Percentiles rank a stretch among this genome's conserved stretches.
Evolutionary conservation across 2,113 vertebrate genomes (phyloP).

Genomic region (Trachemys scripta): DNA sequence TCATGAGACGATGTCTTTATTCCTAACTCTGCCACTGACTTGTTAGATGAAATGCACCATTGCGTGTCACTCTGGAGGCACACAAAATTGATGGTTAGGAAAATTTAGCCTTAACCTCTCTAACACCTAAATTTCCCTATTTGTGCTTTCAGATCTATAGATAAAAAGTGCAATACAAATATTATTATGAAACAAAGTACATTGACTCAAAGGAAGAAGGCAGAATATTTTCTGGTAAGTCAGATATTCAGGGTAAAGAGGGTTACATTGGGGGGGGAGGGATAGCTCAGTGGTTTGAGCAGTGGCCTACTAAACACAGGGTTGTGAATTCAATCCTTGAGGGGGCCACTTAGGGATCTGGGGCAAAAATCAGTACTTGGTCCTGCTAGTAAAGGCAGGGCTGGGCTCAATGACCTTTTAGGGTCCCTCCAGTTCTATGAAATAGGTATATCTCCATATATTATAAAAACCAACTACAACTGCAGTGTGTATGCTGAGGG

Average conservation of each 20-base stretch:
- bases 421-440: too few relatives aligned
- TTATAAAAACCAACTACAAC: background rate
- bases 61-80: accelerated
- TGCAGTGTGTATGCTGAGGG: background rate
- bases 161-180: background rate
- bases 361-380: too few relatives aligned
- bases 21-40: background rate
- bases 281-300: too few relatives aligned
- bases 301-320: too few relatives aligned
- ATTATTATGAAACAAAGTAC: background rate
- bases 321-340: too few relatives aligned
- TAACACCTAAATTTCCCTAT: background rate
- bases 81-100: background rate
- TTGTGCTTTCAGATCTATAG: background rate
- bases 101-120: background rate
- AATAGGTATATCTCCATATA: too few relatives aligned
- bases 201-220: background rate
- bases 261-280: background rate
- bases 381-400: too few relatives aligned
- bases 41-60: background rate
- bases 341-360: too few relatives aligned
- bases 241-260: background rate
- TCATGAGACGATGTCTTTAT: background rate
- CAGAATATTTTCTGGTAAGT: background rate
- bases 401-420: too few relatives aligned